A percentile compares a stretch with the other conserved stretches of the same genome.
phyloP scores from a whole-genome alignment of 2,888 invertebrate species.

The Agrenia bidenticulata region DNA sequence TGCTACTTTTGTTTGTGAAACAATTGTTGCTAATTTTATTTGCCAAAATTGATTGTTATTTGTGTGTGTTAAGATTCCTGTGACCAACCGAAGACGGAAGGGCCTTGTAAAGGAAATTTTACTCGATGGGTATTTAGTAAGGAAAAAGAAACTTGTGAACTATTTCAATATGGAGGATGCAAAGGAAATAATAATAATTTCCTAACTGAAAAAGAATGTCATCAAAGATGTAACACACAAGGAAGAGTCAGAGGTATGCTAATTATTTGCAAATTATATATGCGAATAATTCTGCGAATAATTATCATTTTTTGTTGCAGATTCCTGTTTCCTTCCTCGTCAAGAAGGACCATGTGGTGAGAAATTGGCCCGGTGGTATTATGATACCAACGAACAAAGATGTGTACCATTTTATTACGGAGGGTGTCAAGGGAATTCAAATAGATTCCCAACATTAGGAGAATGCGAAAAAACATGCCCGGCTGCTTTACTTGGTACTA shows the following conservation, averaged over 20 bases:
- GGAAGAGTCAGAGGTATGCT: background rate
- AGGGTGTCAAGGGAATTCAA: constrained; percentile 87
- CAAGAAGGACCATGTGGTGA: constrained; percentile 75
- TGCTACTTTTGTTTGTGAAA: background rate
- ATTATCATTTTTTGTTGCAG: constrained; percentile 55
- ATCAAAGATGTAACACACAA: constrained; percentile 33
- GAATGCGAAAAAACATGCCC: constrained; percentile 78
- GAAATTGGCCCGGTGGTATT: constrained; percentile 79
- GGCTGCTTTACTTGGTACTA: constrained; percentile 69
- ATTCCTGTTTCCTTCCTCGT: constrained; percentile 73
- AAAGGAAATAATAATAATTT: constrained; percentile 79
- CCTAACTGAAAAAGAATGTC: constrained; percentile 40
- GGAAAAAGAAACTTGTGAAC: constrained; percentile 66
- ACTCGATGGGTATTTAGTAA: constrained; percentile 73
- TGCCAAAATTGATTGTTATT: no score
- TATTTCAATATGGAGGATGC: constrained; percentile 79
- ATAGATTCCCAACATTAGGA: constrained; percentile 74
- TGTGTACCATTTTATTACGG: constrained; percentile 92
- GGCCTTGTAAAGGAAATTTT: constrained; percentile 68
- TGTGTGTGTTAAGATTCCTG: constrained; percentile 68
- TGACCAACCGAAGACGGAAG: constrained; percentile 66
- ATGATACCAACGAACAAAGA: constrained; percentile 75
- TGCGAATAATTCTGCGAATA: constrained; percentile 56
- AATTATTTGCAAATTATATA: no score
- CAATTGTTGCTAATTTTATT: no score